Percentiles rank a stretch among this genome's conserved stretches.
phyloP scores from a whole-genome alignment of 2,888 invertebrate genomes.

The Nephrotoma appendiculata region DNA sequence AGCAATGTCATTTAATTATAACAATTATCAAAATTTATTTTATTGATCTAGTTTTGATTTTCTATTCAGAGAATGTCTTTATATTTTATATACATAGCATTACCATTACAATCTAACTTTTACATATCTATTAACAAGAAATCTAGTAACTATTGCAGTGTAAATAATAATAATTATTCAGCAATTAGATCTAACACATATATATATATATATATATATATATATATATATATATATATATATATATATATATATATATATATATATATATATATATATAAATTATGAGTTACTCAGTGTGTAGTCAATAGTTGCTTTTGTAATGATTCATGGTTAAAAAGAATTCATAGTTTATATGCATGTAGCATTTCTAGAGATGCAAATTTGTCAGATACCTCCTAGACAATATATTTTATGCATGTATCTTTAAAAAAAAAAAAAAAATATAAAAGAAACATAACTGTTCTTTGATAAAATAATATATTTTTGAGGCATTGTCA shows the following conservation, averaged over 20 bases:
- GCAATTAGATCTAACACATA: neutral
- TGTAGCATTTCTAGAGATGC: neutral
- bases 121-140: neutral
- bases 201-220: too few relatives aligned
- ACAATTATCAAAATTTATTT: neutral
- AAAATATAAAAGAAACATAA: neutral
- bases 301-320: neutral
- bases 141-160: neutral
- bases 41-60: neutral
- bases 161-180: neutral
- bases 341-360: neutral
- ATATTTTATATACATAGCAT: neutral
- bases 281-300: neutral
- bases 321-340: neutral
- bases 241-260: too few relatives aligned
- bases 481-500: neutral
- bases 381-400: neutral
- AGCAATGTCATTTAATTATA: neutral
- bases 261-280: neutral
- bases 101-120: neutral
- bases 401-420: neutral
- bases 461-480: neutral
- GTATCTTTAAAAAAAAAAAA: neutral
- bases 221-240: too few relatives aligned
- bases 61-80: neutral